phyloP scores from a whole-genome alignment of 2,797 vertebrate species.

The Lepidocolaptes lacrymiger region DNA sequence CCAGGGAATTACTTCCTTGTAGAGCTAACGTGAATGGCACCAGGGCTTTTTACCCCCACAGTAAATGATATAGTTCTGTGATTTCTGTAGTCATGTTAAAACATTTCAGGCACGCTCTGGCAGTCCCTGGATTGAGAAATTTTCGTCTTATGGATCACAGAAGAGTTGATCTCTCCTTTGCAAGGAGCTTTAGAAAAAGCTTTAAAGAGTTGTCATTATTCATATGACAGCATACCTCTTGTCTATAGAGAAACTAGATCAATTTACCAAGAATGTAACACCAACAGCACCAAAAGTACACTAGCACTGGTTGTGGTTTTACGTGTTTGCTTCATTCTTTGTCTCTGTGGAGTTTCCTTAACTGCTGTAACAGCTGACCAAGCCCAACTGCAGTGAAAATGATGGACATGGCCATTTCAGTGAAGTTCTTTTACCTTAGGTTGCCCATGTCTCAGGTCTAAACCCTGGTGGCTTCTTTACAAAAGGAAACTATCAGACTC shows the following conservation, averaged over 20 bases:
- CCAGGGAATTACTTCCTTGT: background rate
- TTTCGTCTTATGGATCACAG: background rate
- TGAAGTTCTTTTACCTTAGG: background rate
- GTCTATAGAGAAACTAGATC: background rate
- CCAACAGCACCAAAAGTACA: background rate
- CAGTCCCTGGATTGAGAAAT: background rate
- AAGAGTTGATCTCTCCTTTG: background rate
- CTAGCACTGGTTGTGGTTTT: background rate
- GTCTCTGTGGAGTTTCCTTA: background rate
- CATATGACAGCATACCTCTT: accelerated
- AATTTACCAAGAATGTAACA: background rate
- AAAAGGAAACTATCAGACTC: background rate
- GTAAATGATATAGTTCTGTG: background rate
- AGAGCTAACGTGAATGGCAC: background rate
- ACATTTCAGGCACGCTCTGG: background rate
- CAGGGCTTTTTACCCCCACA: background rate
- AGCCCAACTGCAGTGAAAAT: background rate
- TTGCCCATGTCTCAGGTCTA: background rate
- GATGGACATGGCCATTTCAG: background rate
- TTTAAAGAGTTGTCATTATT: background rate
- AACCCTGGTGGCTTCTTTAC: background rate
- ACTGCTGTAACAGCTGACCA: background rate
- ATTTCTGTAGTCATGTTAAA: background rate
- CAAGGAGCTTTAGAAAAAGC: background rate
- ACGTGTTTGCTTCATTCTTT: background rate